Evolutionary conservation across 1,140 invertebrate genomes (phyloP).

Genomic region (Orussus abietinus): DNA sequence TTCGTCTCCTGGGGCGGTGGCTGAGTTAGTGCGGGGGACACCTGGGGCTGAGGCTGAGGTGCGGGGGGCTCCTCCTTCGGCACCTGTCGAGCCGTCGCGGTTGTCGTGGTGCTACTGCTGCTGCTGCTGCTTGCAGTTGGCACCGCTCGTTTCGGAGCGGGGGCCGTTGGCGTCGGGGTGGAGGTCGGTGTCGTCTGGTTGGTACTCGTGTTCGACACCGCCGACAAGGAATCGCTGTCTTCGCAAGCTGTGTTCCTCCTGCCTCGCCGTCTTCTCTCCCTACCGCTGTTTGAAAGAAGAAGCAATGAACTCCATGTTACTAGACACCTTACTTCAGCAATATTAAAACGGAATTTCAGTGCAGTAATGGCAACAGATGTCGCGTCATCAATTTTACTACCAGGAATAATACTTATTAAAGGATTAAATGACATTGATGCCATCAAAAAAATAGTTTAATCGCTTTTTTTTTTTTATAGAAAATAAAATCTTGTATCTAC

Average conservation of each 20-base stretch:
- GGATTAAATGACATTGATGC: too few species aligned
- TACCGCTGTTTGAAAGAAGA: conserved; percentile 25
- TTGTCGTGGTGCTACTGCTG: conserved; percentile 5
- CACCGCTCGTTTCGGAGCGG: conserved; percentile 23
- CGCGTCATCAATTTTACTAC: too few species aligned
- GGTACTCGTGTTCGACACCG: conserved; percentile 3
- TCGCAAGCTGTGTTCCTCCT: conserved; percentile 39
- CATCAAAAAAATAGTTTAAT: too few species aligned
- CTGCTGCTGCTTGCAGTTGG: conserved; percentile 8
- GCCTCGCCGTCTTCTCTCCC: conserved; percentile 45
- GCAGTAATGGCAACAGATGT: too few species aligned
- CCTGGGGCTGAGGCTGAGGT: too few species aligned
- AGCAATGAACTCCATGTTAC: too few species aligned
- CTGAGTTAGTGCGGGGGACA: too few species aligned
- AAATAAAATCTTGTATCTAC: too few species aligned
- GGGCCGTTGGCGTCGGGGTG: conserved; percentile 2
- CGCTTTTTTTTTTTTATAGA: too few species aligned
- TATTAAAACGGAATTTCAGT: too few species aligned
- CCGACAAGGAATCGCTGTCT: conserved; percentile 21
- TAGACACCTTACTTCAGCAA: too few species aligned
- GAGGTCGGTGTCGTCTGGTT: conserved; percentile 8
- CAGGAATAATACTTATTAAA: too few species aligned
- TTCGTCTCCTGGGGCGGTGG: conserved; percentile 50
- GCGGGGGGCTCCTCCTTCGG: conserved; percentile 26
- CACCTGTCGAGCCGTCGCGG: conserved; percentile 19